Evolutionary conservation across 2,113 vertebrate genomes (phyloP).

Genomic region (Takifugu bimaculatus): DNA sequence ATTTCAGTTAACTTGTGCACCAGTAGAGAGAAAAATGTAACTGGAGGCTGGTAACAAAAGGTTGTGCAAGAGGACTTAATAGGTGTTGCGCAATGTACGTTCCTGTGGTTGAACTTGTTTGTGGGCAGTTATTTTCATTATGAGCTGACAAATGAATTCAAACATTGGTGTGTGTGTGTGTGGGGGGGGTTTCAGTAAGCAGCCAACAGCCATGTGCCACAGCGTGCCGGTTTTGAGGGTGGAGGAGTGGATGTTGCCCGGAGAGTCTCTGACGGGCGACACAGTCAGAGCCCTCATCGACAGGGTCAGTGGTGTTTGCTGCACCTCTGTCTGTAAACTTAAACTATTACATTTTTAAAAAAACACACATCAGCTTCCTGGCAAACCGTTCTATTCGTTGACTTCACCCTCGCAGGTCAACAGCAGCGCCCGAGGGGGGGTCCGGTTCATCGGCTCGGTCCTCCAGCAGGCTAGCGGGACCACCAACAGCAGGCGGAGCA

Average conservation of each 20-base stretch:
- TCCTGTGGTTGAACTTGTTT: no score
- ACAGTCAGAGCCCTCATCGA: constrained; percentile 83
- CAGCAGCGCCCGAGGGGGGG: constrained; percentile 81
- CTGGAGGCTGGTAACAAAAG: no score
- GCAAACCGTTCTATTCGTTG: background rate
- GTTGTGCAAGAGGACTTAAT: no score
- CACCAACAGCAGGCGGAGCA: constrained; percentile 60
- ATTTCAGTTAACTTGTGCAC: no score
- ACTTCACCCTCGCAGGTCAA: constrained; percentile 77
- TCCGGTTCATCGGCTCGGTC: constrained; percentile 88
- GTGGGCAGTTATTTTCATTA: no score
- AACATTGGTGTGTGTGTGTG: no score
- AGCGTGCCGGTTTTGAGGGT: constrained; percentile 83
- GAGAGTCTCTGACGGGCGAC: constrained; percentile 83
- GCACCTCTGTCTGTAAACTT: background rate
- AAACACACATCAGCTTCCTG: background rate
- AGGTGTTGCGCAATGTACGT: no score
- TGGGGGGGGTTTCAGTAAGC: constrained; percentile 64
- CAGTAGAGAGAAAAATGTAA: no score
- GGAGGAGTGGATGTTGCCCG: constrained; percentile 88
- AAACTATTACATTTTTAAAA: background rate
- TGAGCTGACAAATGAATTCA: no score
- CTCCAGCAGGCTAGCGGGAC: constrained; percentile 76
- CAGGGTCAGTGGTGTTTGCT: constrained; percentile 76
- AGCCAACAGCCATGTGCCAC: constrained; percentile 75